Percentiles rank a stretch among this genome's conserved stretches.
These are phyloP conservation scores for Leucophenga varia DNA, from an alignment of 1,140 invertebrate genomes.

Conservation along the genomic window DNA sequence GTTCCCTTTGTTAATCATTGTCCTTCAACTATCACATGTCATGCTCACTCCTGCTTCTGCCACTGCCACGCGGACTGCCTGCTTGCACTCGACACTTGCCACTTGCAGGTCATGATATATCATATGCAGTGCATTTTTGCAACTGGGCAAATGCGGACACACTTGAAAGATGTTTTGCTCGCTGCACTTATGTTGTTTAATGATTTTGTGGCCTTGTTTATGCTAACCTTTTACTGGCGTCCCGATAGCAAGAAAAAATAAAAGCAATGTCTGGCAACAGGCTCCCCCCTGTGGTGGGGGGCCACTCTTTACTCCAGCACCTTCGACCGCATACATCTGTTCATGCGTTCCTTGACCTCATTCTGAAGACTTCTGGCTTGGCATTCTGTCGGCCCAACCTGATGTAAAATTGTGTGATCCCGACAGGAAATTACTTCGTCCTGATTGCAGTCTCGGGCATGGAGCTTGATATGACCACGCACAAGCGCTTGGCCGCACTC, in stretches of 20 bases:
- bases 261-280: conserved; percentile 18
- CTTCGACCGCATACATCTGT: no score
- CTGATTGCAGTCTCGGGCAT: conserved; percentile 32
- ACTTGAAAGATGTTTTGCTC: conserved; percentile 25
- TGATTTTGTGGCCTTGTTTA: conserved; percentile 32
- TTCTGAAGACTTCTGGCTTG: no score
- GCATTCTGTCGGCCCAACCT: conserved; percentile 35
- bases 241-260: conserved; percentile 20
- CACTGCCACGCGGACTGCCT: no score
- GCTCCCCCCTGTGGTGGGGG: neutral
- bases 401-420: conserved; percentile 38
- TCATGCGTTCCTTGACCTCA: no score
- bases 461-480: conserved; percentile 21
- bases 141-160: conserved; percentile 5
- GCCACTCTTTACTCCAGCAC: conserved; percentile 10
- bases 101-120: conserved; percentile 38
- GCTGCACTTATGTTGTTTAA: conserved; percentile 32
- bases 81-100: no score
- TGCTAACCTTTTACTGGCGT: conserved; percentile 30
- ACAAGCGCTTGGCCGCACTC: conserved; percentile 27
- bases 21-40: neutral
- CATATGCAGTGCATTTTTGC: conserved; percentile 35
- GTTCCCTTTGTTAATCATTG: conserved; percentile 4
- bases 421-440: conserved; percentile 36
- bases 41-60: neutral